Base-by-base conservation (phyloP, 35 echinoderm and acorn worm genomes). In the Hemicentrotus pulcherrimus region DNA sequence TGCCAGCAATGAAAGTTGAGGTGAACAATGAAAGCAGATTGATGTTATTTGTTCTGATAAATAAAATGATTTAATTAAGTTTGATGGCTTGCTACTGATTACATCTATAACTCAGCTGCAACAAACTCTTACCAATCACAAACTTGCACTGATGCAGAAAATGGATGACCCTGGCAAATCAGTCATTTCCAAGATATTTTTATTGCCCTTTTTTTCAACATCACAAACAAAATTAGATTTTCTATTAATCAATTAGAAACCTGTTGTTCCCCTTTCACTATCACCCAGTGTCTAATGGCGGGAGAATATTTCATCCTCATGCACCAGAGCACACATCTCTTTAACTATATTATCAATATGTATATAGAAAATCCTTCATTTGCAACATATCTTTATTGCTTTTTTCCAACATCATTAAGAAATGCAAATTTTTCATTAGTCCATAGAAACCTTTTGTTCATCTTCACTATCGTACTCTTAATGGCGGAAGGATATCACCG, bases 41-140 rank as follows among this genome's bases (percentile, higher is more conserved):
- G 65, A 78, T 78, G 12, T 9, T 14, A 59, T 59, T 30, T 78
- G 65, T 78, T 78, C 19, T 28, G 61, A 70, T 70, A 4, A 78
- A 22, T 78, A 6, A 6, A 22, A 78, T 78, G 22, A 78, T 78
- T n/a, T 78, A 78, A 78, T 78, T n/a, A 28, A 78, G 24, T 22
- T 78, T 78, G 2, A n/a, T n/a, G 19, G 4, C 65, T 78, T 78
- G 65, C 4, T 78, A 22, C 65, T 78, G 65, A 78, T 78, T 22
- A 78, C 22, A 78, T 78, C 65, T 78, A n/a, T 78, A 78, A 78
- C 65, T 78, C 65, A 78, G 65, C 65, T 71, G 61, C 61, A 71
- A 24, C 61, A 71, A 71, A 5, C 61, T 78, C 22, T 78, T 78
- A 78, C 65, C 65, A 78, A 78, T 78, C 65, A 78, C 19, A 78